Evolutionary conservation across 2,888 invertebrate genomes (phyloP).

Genomic region (Chymomyza procnemis): DNA sequence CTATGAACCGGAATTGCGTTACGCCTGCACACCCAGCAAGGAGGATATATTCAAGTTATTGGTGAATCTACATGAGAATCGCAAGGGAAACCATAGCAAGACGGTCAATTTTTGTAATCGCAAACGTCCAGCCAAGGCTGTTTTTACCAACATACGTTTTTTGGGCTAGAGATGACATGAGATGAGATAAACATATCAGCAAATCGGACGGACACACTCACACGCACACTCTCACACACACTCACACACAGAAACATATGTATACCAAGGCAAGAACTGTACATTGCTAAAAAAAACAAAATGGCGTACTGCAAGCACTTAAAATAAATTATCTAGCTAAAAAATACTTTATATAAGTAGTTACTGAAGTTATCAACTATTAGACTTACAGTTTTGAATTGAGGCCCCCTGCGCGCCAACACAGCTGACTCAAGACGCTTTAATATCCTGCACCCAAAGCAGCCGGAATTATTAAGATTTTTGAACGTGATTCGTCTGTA

Average conservation of each 20-base stretch:
- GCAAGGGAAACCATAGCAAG: slow-evolving; percentile 80
- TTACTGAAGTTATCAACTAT: background rate
- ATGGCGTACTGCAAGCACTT: slow-evolving; percentile 35
- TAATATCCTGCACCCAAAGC: slow-evolving; percentile 11
- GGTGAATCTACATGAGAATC: slow-evolving; percentile 82
- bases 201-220: background rate
- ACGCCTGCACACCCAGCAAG: slow-evolving; percentile 82
- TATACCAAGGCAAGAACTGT: slow-evolving; percentile 70
- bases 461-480: too few relatives aligned
- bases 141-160: slow-evolving; percentile 83
- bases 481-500: too few relatives aligned
- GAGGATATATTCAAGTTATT: slow-evolving; percentile 82
- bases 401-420: background rate
- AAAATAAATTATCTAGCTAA: background rate
- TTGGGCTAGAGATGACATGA: slow-evolving; percentile 78
- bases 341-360: background rate
- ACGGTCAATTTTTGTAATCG: slow-evolving; percentile 83
- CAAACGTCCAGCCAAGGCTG: slow-evolving; percentile 81
- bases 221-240: background rate
- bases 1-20: slow-evolving; percentile 81
- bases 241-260: slow-evolving; percentile 52
- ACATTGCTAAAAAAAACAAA: slow-evolving; percentile 62
- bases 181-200: background rate
- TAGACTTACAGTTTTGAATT: background rate
- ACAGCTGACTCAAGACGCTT: slow-evolving; percentile 5